Percentiles rank a stretch among this genome's conserved stretches.
phyloP scores from a whole-genome alignment of 2,113 vertebrate genomes.

The Tyrannus savana region DNA sequence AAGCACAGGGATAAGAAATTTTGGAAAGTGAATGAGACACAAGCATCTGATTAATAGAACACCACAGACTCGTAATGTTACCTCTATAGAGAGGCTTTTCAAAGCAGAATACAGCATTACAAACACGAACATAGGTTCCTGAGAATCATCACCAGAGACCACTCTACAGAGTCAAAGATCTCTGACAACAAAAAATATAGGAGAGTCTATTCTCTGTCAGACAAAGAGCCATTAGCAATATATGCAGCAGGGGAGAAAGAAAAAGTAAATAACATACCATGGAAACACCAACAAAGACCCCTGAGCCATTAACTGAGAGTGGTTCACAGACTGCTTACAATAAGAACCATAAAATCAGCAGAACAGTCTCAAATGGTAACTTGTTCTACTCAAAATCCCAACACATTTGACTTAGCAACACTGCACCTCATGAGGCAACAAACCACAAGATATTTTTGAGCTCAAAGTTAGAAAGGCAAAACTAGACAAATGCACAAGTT shows the following conservation, averaged over 20 bases:
- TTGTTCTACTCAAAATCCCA: not conserved
- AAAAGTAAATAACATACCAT: not conserved
- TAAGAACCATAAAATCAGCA: not conserved
- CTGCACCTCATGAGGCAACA: not conserved
- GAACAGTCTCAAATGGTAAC: not conserved
- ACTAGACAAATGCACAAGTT: not conserved
- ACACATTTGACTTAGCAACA: not conserved
- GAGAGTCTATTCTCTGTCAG: not conserved
- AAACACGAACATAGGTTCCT: not conserved
- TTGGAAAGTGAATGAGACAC: not conserved
- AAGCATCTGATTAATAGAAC: not conserved
- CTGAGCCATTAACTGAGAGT: not conserved
- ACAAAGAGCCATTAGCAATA: not conserved
- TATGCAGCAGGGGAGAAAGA: not conserved
- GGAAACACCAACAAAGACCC: not conserved
- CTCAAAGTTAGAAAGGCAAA: not conserved
- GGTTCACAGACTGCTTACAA: not conserved
- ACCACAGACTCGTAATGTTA: not conserved
- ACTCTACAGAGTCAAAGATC: not conserved
- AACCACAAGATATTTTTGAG: not conserved
- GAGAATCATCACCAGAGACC: not conserved
- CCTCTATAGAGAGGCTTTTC: not conserved
- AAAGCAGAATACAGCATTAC: not conserved
- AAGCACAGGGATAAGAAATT: not conserved
- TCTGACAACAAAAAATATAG: not conserved